Conservation (phyloP, 2,888 invertebrate species). For the Patella depressa region DNA sequence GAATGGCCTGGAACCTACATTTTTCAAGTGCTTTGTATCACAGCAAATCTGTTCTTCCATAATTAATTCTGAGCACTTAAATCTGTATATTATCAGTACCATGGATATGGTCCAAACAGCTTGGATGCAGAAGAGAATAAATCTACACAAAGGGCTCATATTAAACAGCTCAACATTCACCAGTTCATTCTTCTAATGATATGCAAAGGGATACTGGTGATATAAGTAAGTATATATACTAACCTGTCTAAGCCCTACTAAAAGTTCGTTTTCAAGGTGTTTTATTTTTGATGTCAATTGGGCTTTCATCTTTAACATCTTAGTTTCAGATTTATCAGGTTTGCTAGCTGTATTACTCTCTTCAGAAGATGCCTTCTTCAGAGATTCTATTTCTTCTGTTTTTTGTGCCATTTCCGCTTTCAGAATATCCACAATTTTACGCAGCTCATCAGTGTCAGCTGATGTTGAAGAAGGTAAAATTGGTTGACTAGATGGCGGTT, state of each 20-base stretch:
- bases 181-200: too few relatives aligned
- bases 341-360: constrained; percentile 20
- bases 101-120: too few relatives aligned
- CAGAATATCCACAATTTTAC: constrained; percentile 37
- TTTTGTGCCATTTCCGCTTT: constrained; percentile 41
- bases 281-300: constrained; percentile 67
- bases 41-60: too few relatives aligned
- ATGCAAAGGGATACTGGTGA: too few relatives aligned
- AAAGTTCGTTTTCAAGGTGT: constrained; percentile 70
- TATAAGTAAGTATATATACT: neutral
- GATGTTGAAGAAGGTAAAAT: constrained; percentile 11
- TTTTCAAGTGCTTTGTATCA: too few relatives aligned
- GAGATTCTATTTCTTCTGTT: constrained; percentile 69
- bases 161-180: too few relatives aligned
- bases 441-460: constrained; percentile 75
- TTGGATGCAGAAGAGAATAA: too few relatives aligned
- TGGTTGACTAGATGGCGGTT: constrained; percentile 5
- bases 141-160: too few relatives aligned
- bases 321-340: constrained; percentile 50
- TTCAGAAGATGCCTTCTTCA: constrained; percentile 39
- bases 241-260: constrained; percentile 73
- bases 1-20: too few relatives aligned
- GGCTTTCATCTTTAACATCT: constrained; percentile 67
- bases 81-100: too few relatives aligned
- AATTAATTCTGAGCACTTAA: too few relatives aligned